These are phyloP conservation scores for Cerastoderma edule DNA, from an alignment of 2,888 invertebrate species.

Conservation along the genomic window DNA sequence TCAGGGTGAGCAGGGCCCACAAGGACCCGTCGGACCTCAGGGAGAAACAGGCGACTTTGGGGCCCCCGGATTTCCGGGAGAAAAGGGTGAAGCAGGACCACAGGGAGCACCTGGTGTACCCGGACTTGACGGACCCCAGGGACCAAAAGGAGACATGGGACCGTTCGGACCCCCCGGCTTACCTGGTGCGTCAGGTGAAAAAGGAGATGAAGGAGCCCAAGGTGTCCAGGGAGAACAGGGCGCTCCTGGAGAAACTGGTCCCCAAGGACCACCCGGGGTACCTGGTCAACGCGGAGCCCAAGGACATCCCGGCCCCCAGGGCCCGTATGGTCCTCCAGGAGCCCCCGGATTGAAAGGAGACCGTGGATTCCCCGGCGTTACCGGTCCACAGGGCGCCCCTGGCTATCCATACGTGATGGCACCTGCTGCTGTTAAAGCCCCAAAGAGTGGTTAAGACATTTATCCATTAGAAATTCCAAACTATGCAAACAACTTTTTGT, in stretches of 20 bases:
- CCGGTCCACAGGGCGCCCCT: conserved; percentile 50
- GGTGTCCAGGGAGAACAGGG: conserved; percentile 63
- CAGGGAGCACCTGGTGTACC: conserved; percentile 65
- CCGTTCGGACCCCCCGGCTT: conserved; percentile 87
- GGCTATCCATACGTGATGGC: conserved; percentile 59
- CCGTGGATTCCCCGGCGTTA: conserved; percentile 57
- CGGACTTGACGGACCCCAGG: conserved; percentile 61
- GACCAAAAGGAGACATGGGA: conserved; percentile 66
- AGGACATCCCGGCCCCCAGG: conserved; percentile 62
- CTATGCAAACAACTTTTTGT: too few relatives aligned
- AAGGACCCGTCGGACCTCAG: conserved; percentile 56
- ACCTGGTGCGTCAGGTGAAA: conserved; percentile 89
- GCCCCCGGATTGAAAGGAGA: conserved; percentile 63
- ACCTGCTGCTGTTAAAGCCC: conserved; percentile 28
- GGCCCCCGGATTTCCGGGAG: conserved; percentile 63
- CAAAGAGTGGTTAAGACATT: conserved; percentile 42
- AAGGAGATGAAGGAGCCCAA: conserved; percentile 57
- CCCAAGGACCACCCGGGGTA: conserved; percentile 84
- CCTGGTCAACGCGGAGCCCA: conserved; percentile 63
- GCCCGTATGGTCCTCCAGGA: conserved; percentile 59
- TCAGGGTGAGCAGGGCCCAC: conserved; percentile 60
- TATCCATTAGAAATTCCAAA: not conserved
- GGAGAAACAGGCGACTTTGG: conserved; percentile 62
- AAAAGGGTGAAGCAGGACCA: conserved; percentile 60
- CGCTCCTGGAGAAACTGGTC: conserved; percentile 84